Evolutionary conservation across 2,113 vertebrate genomes (phyloP), one percentile per base, ranked within the genome.

Genomic region (Anguilla rostrata): DNA sequence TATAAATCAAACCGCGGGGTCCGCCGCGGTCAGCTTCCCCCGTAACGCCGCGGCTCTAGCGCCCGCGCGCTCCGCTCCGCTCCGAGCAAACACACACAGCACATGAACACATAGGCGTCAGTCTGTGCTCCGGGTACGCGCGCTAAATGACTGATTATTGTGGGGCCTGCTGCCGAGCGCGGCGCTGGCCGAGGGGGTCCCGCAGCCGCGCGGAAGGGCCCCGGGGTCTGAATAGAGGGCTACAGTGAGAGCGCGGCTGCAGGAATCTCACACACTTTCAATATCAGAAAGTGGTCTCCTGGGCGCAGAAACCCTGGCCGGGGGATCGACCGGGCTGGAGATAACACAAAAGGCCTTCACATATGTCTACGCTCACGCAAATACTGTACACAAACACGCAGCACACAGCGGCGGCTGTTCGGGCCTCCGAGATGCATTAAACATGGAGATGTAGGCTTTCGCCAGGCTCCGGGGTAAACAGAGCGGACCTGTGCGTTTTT

Each of bases 1-100:
- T 5, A 26, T 2, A 26, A 66, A 66, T 26, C 90, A 88, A 89
- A 89, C 87, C 90, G 92, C 0, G 88, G 90, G 89, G 92, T 90
- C 90, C 92, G 90, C 90, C 26, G 34, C n/a, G 49, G 82, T 39
- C 29, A 8, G 20, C 26, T n/a, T 60, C 82, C 39, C 82, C 2
- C 53, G 49, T 40, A 82, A 80, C 41, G 5, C 39, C 43, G 8
- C 22, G 29, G 34, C 8, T 46, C 16, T 14, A 8, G 29, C 79
- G 1, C 79, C 18, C 39, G 15, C 8, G 15, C 15, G 39, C 15
- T 46, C 40, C 5, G 39, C 15, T 46, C 40, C 5, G 15, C 15
- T 41, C 14, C 16, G 78, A n/a, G 78, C 12, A 40, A 80, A 80
- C 15, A 6, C 15, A 6, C 34, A 4, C 39, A 1, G 14, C 20